phyloP scores from a whole-genome alignment of 1,140 invertebrate species.

The Subanguina moxae region DNA sequence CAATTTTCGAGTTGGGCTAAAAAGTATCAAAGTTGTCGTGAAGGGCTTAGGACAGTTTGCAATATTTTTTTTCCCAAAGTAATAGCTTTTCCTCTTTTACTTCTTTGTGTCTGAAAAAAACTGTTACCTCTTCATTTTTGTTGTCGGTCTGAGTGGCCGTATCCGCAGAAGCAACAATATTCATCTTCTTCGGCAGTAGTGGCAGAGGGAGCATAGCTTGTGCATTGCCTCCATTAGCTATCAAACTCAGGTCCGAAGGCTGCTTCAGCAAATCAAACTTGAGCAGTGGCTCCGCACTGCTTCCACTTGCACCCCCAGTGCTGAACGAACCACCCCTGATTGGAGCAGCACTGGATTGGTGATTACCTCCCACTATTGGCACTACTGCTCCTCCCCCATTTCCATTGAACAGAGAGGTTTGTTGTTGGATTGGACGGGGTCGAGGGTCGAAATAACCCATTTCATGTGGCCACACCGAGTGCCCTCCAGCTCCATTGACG shows the following conservation, averaged over 20 bases:
- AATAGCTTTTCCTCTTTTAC: too few relatives aligned
- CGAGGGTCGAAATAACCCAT: conserved; percentile 1
- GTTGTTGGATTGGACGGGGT: neutral
- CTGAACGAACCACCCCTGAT: neutral
- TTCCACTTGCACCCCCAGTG: neutral
- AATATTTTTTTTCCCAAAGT: too few relatives aligned
- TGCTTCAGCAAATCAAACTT: neutral
- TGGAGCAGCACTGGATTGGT: neutral
- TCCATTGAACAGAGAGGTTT: neutral
- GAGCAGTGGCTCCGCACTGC: neutral
- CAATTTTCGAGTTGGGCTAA: neutral
- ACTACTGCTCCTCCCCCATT: neutral
- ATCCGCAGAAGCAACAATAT: neutral
- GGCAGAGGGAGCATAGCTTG: neutral
- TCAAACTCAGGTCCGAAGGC: neutral
- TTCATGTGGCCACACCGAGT: neutral
- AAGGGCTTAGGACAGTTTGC: too few relatives aligned
- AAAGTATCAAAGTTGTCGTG: too few relatives aligned
- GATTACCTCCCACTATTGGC: neutral
- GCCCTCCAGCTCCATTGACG: too few relatives aligned
- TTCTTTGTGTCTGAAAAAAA: neutral
- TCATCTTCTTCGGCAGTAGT: neutral
- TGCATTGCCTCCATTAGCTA: neutral
- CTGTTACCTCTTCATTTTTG: neutral
- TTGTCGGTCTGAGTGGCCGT: neutral